Base-by-base conservation (phyloP, 2,888 invertebrate genomes). In the Papilio gigon region DNA sequence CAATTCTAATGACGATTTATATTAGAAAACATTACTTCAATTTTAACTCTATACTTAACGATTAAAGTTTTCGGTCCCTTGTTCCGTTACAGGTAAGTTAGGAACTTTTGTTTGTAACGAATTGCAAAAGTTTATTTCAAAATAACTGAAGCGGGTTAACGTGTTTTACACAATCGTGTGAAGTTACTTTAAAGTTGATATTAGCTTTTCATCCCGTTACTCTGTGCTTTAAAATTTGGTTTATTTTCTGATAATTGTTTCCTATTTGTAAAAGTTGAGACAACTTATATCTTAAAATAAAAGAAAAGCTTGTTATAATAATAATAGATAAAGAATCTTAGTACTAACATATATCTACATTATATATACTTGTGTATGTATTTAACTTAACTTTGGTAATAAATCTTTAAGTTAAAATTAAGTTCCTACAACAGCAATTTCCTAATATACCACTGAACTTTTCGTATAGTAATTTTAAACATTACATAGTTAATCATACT, bases 71-170 rank as follows among this genome's bases (percentile, higher is more conserved):
- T 72, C 64, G 70, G 70, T 74, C 78, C 78, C 77, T 68, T 68
- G 71, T 68, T 75, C 2, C 12, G 5, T 27, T 56, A 56, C 8
- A 37, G 53, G 40, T 40, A 58, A 83, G 77, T 82, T 83, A 73
- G 68, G 72, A 84, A 83, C 78, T 80, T 78, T 80, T 84, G 75
- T 87, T 87, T 82, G 83, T 86, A 83, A 84, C 75, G 68, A 79
- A 81, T 83, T 77, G 78, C 76, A 73, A 72, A 84, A 83, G 80
- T 86, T 86, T 76, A 79, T 81, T 78, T 73, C 71, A 72, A 77
- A 80, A 79, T 71, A 70, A 73, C 72, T 73, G 76, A 76, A 73
- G 74, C 74, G 68, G 72, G 68, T 73, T 74, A 74, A 76, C 71
- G 73, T 73, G 68, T 71, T 73, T 71, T 69, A 30, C 35, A 20